phyloP scores from a whole-genome alignment of 2,888 invertebrate species.

The Drosophila paucipuncta region DNA sequence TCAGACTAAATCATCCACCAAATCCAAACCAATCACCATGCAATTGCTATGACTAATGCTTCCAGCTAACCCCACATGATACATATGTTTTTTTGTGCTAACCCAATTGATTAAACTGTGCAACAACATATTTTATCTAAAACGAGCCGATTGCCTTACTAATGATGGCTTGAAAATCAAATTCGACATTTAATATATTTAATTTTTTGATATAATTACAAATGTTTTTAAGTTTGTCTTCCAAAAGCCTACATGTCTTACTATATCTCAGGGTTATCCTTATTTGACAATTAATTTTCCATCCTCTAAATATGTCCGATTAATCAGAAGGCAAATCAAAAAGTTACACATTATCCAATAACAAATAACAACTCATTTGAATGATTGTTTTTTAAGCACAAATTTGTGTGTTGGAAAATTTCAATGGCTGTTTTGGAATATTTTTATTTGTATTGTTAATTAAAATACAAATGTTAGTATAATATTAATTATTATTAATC shows the following conservation, averaged over 20 bases:
- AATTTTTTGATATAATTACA: not conserved
- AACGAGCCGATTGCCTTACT: not conserved
- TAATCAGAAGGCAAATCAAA: not conserved
- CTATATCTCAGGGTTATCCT: not conserved
- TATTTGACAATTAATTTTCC: not conserved
- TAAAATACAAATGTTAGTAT: not conserved
- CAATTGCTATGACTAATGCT: slow-evolving; percentile 48
- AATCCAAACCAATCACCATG: slow-evolving; percentile 28
- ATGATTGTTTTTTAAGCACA: not conserved
- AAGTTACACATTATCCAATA: not conserved
- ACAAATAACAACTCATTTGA: not conserved
- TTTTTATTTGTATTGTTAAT: not conserved
- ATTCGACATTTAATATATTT: not conserved
- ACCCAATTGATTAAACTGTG: slow-evolving; percentile 18
- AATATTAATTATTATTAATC: not conserved
- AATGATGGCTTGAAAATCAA: not conserved
- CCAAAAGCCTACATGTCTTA: not conserved
- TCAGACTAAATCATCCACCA: slow-evolving; percentile 59
- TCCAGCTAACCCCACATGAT: slow-evolving; percentile 51
- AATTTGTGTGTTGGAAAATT: not conserved
- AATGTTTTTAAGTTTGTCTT: not conserved
- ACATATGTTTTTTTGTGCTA: slow-evolving; percentile 56
- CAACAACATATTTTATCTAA: not conserved
- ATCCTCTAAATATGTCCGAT: not conserved
- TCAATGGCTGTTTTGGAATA: not conserved